Base-by-base conservation (phyloP, 2,797 vertebrate species). In the Forpus xanthops region DNA sequence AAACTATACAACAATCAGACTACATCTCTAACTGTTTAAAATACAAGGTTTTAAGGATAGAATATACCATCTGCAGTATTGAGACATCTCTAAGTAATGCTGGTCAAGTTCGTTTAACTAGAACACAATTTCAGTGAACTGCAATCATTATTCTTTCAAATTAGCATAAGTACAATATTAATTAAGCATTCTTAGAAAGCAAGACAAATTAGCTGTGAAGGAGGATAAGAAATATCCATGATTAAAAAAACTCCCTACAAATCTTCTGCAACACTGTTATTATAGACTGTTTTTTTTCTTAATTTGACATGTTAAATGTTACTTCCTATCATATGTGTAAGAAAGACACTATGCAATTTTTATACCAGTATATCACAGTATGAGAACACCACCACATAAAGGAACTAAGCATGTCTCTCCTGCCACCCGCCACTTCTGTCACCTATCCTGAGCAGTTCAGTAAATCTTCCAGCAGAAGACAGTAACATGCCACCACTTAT, bases 81-180 rank as follows among this genome's bases (percentile, higher is more conserved):
- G 42, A 96, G 49, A 84, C 41, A 81, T 86, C 62, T 81, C 44
- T 33, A 94, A 94, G 61, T 67, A 96, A 67, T 77, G 53, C 17
- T 95, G 93, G 91, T 95, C 91, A 96, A 91, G 88, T 95, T 93
- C 90, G 94, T 72, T 95, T 94, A 96, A 94, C 88, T 27, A 95
- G 74, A 96, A 96, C 77, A 86, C 76, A 77, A 94, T 91, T 95
- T 92, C 87, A 90, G 28, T 73, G 87, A 95, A 85, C 55, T 83
- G 82, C 37, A 28, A 92, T 96, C 86, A 93, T 53, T 56, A 68
- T 53, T 93, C 84, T 85, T 94, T 91, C 71, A 49, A 90, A 96
- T 96, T 94, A 96, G 84, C 86, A 5, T 96, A 93, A 96, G 85
- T 74, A 89, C 62, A 95, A 84, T 90, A 96, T 93, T 94, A 97